phyloP scores from a whole-genome alignment of 2,797 vertebrate species.

The Sebastes trivittatus region DNA sequence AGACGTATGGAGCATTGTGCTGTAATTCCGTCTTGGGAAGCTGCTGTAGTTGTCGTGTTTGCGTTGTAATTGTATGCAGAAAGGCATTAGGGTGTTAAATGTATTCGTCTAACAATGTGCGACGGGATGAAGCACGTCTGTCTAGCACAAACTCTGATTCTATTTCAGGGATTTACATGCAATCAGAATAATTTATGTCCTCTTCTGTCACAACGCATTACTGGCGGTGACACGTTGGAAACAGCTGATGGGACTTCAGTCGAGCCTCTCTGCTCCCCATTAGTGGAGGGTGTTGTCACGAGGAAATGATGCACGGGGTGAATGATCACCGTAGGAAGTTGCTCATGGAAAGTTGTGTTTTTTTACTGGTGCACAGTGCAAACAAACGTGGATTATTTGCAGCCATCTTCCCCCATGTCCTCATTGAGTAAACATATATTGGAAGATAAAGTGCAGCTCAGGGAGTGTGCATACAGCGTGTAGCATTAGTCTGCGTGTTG shows the following conservation, averaged over 20 bases:
- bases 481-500: slow-evolving; percentile 2
- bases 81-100: slow-evolving; percentile 59
- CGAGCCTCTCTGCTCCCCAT: slow-evolving; percentile 24
- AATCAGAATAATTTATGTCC: slow-evolving; percentile 66
- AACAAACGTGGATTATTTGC: slow-evolving; percentile 41
- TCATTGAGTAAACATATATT: slow-evolving; percentile 46
- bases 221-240: slow-evolving; percentile 43
- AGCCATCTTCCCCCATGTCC: slow-evolving; percentile 28
- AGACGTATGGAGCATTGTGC: slow-evolving; percentile 11
- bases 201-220: slow-evolving; percentile 49
- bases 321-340: slow-evolving; percentile 46
- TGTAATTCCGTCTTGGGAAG: slow-evolving; percentile 31
- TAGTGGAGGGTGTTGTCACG: slow-evolving; percentile 35
- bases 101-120: slow-evolving; percentile 50
- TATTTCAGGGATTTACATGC: slow-evolving; percentile 66
- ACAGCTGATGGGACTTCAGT: slow-evolving; percentile 43
- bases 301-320: slow-evolving; percentile 41
- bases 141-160: slow-evolving; percentile 45
- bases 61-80: slow-evolving; percentile 32
- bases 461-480: slow-evolving; percentile 2
- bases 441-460: slow-evolving; percentile 31
- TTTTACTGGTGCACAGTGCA: slow-evolving; percentile 20
- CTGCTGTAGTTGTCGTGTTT: slow-evolving; percentile 20
- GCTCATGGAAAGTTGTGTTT: slow-evolving; percentile 34
- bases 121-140: slow-evolving; percentile 57